Evolutionary conservation across 2,888 invertebrate genomes (phyloP), one percentile per base, ranked within the genome.

Genomic region (Meta bourneti): DNA sequence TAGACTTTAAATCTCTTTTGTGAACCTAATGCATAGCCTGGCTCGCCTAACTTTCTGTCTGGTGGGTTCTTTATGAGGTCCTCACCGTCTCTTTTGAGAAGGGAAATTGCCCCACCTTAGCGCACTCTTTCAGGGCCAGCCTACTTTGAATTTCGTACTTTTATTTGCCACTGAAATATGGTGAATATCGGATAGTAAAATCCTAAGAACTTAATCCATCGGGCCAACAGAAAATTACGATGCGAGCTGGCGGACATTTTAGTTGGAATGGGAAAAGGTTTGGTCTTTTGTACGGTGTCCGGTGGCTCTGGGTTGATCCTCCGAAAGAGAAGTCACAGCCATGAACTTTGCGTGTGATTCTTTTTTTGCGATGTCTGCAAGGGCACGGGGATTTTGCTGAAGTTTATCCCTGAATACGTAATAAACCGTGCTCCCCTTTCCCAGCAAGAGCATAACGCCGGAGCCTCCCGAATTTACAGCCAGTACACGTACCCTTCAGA

Each of bases 401-500:
- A 77, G 52, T 19, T 82, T 48, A 84, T 84, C 61, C 54, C 54
- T n/a, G 61, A 61, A 79, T 79, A 54, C 34, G 34, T 79, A 79
- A 61, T 77, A 82, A 82, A 82, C 52, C 49, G 69, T 51, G 49
- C 20, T 85, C 49, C 77, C 70, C 69, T 75, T 78, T 84, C 52
- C 78, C 7, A 84, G 74, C 61, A 84, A 85, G 34, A 34, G 72
- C 72, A 19, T 75, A 54, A 51, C 78, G 78, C 86, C 52, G 71
- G 19, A 11, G 7, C 70, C 70, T 75, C 19, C 52, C 82, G 70
- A 81, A 85, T 85, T 90, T 85, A 80, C 61, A 90, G 79, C 80
- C 81, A n/a, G 81, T 86, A 69, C 90, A 88, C 80, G 80, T 89
- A 89, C 83, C 80, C 77, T 84, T 34, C 48, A 84, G 78, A 54